Conservation (phyloP, 2,797 vertebrate genomes). For the Poecilia wingei region DNA sequence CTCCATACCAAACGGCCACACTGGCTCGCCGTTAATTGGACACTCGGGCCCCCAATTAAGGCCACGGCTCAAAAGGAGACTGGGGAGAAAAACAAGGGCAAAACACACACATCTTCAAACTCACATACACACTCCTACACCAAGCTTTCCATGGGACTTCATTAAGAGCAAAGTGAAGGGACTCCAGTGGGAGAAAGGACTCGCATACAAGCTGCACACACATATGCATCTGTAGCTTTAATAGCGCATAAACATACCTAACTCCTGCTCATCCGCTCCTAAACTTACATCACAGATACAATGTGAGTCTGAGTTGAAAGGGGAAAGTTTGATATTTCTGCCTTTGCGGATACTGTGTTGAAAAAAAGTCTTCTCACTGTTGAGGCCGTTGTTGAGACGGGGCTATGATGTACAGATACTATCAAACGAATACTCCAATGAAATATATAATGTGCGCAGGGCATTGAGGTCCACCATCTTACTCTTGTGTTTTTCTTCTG, state of each 20-base stretch:
- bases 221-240: conserved; percentile 26
- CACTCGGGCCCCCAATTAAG: conserved; percentile 89
- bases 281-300: not conserved
- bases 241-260: conserved; percentile 16
- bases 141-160: conserved; percentile 71
- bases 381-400: not conserved
- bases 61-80: conserved; percentile 82
- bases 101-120: conserved; percentile 17
- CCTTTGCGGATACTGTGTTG: not conserved
- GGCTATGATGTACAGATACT: not conserved
- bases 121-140: conserved; percentile 8
- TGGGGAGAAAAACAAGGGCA: conserved; percentile 79
- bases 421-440: not conserved
- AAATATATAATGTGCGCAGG: too few relatives aligned
- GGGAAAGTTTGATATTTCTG: not conserved
- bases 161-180: conserved; percentile 74
- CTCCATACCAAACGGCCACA: conserved; percentile 72
- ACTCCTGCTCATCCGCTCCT: not conserved
- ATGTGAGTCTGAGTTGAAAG: not conserved
- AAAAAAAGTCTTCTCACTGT: not conserved
- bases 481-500: not conserved
- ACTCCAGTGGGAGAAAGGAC: conserved; percentile 67
- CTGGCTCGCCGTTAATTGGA: conserved; percentile 85
- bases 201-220: conserved; percentile 23
- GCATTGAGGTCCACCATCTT: not conserved